Percentiles rank a stretch among this genome's conserved stretches.
Conservation (phyloP, 2,888 invertebrate genomes). For the Eulithis testata region DNA sequence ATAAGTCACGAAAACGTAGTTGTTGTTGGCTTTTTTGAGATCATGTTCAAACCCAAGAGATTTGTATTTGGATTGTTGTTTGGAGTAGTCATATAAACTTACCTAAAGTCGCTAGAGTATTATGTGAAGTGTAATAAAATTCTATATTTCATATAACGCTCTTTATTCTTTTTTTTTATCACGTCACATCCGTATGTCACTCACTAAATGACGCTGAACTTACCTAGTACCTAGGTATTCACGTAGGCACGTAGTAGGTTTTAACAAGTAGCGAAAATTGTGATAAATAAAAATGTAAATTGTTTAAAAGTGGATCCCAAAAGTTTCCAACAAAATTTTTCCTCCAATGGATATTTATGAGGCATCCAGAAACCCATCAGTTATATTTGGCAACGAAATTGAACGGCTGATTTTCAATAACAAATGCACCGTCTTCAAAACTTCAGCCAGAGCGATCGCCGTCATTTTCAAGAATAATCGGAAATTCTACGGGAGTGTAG, state of each 20-base stretch:
- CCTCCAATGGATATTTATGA: constrained; percentile 34
- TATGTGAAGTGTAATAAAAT: too few species aligned
- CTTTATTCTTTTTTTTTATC: too few species aligned
- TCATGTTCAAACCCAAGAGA: too few species aligned
- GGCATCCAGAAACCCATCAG: constrained; percentile 31
- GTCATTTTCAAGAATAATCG: constrained; percentile 47
- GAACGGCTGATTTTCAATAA: constrained; percentile 32
- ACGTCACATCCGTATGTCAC: too few species aligned
- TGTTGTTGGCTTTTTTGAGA: too few species aligned
- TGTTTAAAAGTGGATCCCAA: constrained; percentile 29
- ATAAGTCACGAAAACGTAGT: constrained; percentile 2
- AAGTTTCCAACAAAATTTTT: constrained; percentile 28
- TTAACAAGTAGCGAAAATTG: neutral
- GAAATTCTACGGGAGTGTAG: constrained; percentile 33
- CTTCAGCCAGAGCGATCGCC: constrained; percentile 39
- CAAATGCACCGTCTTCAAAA: constrained; percentile 38
- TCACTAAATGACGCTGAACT: too few species aligned
- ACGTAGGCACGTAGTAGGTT: too few species aligned
- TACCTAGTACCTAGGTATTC: too few species aligned
- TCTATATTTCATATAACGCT: too few species aligned
- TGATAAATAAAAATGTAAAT: constrained; percentile 28
- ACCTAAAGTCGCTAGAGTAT: too few species aligned
- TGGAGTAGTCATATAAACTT: too few species aligned
- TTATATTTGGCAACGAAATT: constrained; percentile 29
- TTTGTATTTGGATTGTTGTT: too few species aligned